Evolutionary conservation across 2,113 vertebrate genomes (phyloP), one percentile per base, ranked within the genome.

Genomic region (Anoplopoma fimbria): DNA sequence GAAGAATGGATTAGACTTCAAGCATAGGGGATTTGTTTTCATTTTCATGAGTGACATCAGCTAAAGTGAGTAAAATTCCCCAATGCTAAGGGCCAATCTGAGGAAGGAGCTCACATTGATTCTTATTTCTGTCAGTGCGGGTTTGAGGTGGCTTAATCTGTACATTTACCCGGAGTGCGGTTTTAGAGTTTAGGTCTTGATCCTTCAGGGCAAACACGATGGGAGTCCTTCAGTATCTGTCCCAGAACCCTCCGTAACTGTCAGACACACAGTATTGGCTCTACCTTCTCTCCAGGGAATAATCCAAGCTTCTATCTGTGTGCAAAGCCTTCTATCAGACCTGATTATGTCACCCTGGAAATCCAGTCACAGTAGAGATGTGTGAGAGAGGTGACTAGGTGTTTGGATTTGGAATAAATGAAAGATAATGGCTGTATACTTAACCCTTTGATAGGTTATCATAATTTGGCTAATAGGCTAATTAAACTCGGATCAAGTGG

Each of bases 301-400:
- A 73, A 84, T 70, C 72, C 57, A 42, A 31, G 27, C 63, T 75
- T 29, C 62, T 68, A 14, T 75, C 60, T 78, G 45, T 40, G 62
- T 62, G 87, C 38, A 57, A 75, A 86, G 72, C 69, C 42, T 65
- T 38, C 53, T 89, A 70, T 75, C 78, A 83, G 62, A 79, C 60
- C 49, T 61, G 53, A 69, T 83, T 87, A 70, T 62, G 23, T 77
- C 83, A 86, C 63, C 27, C 57, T 79, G 64, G 75, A 77, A 79
- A 82, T 81, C 49, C 73, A 79, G 83, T 63, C 72, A 25, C 47
- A 61, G 36, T 4, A 42, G 33, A n/a, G 19, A 49, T 57, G 23
- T 45, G 38, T 42, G 14, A 65, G 25, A 58, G 29, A 63, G 27
- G 65, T 10, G 70, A 61, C 1, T 60, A 19, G 61, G 65, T 23